Base-by-base conservation (phyloP, 1,140 invertebrate genomes). In the Phymorhynchus buccinoides region DNA sequence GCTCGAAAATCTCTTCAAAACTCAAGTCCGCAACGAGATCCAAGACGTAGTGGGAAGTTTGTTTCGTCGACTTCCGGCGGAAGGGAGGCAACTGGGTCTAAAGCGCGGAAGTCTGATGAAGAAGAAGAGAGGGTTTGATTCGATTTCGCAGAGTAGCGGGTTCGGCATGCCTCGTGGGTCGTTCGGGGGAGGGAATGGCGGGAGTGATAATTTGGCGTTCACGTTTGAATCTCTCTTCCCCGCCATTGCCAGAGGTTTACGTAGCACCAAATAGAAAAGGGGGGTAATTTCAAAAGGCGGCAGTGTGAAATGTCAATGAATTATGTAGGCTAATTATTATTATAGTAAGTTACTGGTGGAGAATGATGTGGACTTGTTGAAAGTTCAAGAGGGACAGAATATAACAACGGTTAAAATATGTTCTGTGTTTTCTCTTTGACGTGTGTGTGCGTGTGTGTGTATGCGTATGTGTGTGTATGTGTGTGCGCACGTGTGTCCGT, bases 211-310 rank as follows among this genome's bases (percentile, higher is more conserved):
- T 35, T 32, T 81, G 80, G 39, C 80, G 1, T 81, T 81, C 56
- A 81, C 80, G 35, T 81, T 81, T 27, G 80, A 81, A 35, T 81
- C 80, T 27, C 52, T 81, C 27, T 81, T 81, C 32, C 80, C 80
- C 35, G 80, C 80, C 37, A 81, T 81, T 14, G 80, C 80, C n/a
- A 52, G 80, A 16, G 52, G 80, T 4, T 39, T 81, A 37, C 22
- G 80, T 3, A 81, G 80, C 80, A 30, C 35, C 18, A 81, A 66
- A 4, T 62, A 35, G 68, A 3, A 35, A 56, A 35, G 4, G 35
- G 27, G 35, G 7, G 68, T n/a, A n/a, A n/a, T n/a, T n/a, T n/a
- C n/a, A n/a, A n/a, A n/a, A n/a, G n/a, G n/a, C n/a, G n/a, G n/a
- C n/a, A n/a, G n/a, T n/a, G n/a, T n/a, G n/a, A n/a, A n/a, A n/a